Base-by-base conservation (phyloP, 2,113 vertebrate species). In the Trochalopteron elliotii region DNA sequence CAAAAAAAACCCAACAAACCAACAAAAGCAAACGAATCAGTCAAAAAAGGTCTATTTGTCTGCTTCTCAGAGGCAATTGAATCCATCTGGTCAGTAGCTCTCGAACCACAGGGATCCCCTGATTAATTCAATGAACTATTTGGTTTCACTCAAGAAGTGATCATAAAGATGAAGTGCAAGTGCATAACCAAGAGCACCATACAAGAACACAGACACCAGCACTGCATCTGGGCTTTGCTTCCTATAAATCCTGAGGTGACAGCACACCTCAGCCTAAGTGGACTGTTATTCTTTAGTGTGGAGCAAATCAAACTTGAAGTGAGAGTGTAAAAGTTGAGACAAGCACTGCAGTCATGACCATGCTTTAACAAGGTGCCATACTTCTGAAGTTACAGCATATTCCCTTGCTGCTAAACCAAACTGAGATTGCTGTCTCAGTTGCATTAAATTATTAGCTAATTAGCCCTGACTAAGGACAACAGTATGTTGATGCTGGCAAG, bases 371-470 rank as follows among this genome's bases (percentile, higher is more conserved):
- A 91, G 69, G 64, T 61, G 59, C 67, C 35, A 22, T n/a, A n/a
- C 44, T 90, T 77, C 22, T 56, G 47, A 84, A 79, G 82, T 89
- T 67, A 72, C 49, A 65, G 65, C 37, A 57, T 82, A 89, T 83
- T 80, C 89, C 35, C 71, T 86, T 39, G 70, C 83, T 90, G 56
- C 59, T 95, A 82, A 97, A 96, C 65, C 40, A 23, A 94, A 90
- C 70, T 6, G 37, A 90, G 77, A 65, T 64, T 70, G 83, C 85
- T 94, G 85, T 96, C 95, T 97, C 90, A 30, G 79, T 91, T 84
- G 94, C 95, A 96, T 97, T 97, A 98, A 97, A 97, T 98, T 97
- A 97, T 97, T 96, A 97, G 96, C 88, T 97, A 97, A 97, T 98
- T 97, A 97, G 93, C 95, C 83, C 83, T 33, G 72, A 95, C 93